Conservation (phyloP, 1,140 invertebrate genomes). For the Zaprionus africanus region DNA sequence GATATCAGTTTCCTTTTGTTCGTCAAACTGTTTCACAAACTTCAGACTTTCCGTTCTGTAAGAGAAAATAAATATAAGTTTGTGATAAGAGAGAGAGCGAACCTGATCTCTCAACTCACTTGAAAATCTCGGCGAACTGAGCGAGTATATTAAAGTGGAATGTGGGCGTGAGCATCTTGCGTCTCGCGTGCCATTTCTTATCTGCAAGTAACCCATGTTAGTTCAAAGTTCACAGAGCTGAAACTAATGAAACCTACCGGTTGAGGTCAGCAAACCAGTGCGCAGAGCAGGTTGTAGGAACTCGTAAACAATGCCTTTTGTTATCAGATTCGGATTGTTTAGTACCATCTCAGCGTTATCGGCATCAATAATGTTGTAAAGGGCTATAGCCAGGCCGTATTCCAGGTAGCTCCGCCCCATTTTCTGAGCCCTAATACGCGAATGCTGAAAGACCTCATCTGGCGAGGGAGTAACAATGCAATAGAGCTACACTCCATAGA, state of each 20-base stretch:
- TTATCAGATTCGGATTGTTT: slow-evolving; percentile 64
- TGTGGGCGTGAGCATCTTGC: slow-evolving; percentile 93
- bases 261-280: slow-evolving; percentile 88
- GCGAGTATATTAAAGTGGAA: slow-evolving; percentile 95
- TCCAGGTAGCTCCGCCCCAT: slow-evolving; percentile 48
- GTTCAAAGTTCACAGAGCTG: not conserved
- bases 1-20: slow-evolving; percentile 33
- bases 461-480: not conserved
- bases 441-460: slow-evolving; percentile 47
- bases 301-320: slow-evolving; percentile 74
- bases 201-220: slow-evolving; percentile 30
- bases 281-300: slow-evolving; percentile 88
- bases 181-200: slow-evolving; percentile 90
- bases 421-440: slow-evolving; percentile 13
- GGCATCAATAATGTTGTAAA: slow-evolving; percentile 72
- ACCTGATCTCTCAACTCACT: slow-evolving; percentile 84
- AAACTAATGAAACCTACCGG: slow-evolving; percentile 83
- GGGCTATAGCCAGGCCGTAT: slow-evolving; percentile 47
- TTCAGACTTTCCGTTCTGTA: slow-evolving; percentile 82
- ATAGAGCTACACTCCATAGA: not conserved
- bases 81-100: not conserved
- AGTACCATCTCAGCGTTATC: slow-evolving; percentile 62
- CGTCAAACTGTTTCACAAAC: slow-evolving; percentile 66
- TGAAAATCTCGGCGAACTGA: slow-evolving; percentile 90
- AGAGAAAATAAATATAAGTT: not conserved